These are phyloP conservation scores for Dysmachus trigonus DNA, from an alignment of 2,888 invertebrate species.

Conservation along the genomic window DNA sequence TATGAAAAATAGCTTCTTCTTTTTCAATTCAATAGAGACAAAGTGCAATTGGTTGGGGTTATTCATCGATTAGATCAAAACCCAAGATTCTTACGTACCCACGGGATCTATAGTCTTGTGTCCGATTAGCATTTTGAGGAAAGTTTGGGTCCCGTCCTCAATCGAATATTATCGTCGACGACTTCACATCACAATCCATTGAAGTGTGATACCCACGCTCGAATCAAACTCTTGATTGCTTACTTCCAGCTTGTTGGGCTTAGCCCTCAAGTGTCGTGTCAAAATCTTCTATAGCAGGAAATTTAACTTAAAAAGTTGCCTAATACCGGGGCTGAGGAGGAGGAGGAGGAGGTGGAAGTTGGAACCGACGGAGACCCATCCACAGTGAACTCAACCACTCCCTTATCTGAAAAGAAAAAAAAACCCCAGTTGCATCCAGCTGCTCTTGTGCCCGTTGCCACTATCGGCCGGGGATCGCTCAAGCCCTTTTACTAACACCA, in stretches of 20 bases:
- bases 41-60: background rate
- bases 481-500: constrained; percentile 25
- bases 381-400: constrained; percentile 9
- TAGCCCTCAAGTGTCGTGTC: background rate
- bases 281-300: constrained; percentile 19
- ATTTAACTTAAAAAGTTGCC: constrained; percentile 32
- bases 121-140: constrained; percentile 18
- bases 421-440: constrained; percentile 13
- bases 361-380: background rate
- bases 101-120: background rate
- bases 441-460: background rate
- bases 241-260: constrained; percentile 10
- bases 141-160: background rate
- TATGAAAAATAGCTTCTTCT: constrained; percentile 17
- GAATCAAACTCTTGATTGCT: constrained; percentile 19
- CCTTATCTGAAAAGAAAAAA: background rate
- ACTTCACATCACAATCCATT: background rate
- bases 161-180: background rate
- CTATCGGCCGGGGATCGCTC: constrained; percentile 22
- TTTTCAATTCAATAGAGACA: background rate
- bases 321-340: constrained; percentile 6
- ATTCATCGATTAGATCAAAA: constrained; percentile 5
- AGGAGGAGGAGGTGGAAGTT: background rate
- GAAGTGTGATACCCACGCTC: constrained; percentile 25
- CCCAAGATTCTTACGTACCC: background rate